Evolutionary conservation across 2,797 vertebrate genomes (phyloP).

Genomic region (Moxostoma hubbsi): DNA sequence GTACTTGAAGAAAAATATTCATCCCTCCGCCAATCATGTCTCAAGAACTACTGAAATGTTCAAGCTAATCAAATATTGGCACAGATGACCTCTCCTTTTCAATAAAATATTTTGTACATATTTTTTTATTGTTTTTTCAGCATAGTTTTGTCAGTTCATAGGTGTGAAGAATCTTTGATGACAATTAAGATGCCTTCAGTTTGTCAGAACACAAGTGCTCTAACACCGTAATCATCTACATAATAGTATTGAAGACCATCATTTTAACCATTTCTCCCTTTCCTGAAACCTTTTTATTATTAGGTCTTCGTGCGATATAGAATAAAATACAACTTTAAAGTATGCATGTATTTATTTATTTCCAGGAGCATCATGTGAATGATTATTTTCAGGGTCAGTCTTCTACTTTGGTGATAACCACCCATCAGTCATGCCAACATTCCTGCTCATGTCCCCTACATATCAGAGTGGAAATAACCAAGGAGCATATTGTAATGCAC

Average conservation of each 20-base stretch:
- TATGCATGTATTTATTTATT: conserved; percentile 42
- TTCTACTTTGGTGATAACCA: not conserved
- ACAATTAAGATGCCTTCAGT: conserved; percentile 49
- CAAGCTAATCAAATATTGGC: conserved; percentile 29
- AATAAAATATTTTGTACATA: conserved; percentile 35
- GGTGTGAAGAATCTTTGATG: conserved; percentile 65
- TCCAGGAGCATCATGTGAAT: conserved; percentile 28
- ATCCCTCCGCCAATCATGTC: not conserved
- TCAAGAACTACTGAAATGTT: conserved; percentile 18
- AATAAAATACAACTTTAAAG: conserved; percentile 76
- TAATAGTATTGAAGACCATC: conserved; percentile 70
- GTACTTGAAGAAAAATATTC: conserved; percentile 29
- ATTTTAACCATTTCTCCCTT: conserved; percentile 69
- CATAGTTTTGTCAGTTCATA: conserved; percentile 63
- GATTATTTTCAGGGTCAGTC: not conserved
- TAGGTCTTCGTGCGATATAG: conserved; percentile 82
- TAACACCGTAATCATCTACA: conserved; percentile 65
- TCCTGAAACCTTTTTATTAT: conserved; percentile 73
- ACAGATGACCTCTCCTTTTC: not conserved
- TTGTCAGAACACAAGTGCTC: conserved; percentile 37
- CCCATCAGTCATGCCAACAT: conserved; percentile 4
- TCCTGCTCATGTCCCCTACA: conserved; percentile 7
- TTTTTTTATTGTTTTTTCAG: conserved; percentile 53
- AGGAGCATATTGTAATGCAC: not conserved
- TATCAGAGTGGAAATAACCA: not conserved